phyloP scores from a whole-genome alignment of 2,797 vertebrate species.

The Cossypha polioptera region DNA sequence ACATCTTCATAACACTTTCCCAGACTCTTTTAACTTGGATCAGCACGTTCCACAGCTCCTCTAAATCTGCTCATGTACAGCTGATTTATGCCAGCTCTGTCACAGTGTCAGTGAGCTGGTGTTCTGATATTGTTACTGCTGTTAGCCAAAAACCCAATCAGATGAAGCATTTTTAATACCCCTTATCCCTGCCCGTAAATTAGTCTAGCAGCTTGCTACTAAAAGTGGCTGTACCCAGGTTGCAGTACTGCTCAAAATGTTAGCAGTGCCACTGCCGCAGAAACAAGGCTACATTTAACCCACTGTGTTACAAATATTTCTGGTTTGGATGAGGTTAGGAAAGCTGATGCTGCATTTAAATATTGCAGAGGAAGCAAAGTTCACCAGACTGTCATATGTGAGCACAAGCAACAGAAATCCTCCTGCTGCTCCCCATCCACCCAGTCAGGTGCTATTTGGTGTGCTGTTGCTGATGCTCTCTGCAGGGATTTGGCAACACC shows the following conservation, averaged over 20 bases:
- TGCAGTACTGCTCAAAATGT: not conserved
- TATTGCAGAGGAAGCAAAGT: not conserved
- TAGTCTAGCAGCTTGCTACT: not conserved
- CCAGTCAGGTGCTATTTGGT: not conserved
- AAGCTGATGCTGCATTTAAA: not conserved
- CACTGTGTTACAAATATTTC: not conserved
- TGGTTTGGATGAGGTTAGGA: not conserved
- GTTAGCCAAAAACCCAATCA: not conserved
- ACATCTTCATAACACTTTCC: slow-evolving; percentile 13
- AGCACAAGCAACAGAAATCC: not conserved
- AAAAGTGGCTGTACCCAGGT: not conserved
- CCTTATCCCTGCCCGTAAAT: not conserved
- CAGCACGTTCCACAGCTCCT: not conserved
- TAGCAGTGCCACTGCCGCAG: not conserved
- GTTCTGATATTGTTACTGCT: not conserved
- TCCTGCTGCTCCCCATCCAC: not conserved
- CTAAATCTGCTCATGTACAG: not conserved
- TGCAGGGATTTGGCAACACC: accelerated
- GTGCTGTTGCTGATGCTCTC: not conserved
- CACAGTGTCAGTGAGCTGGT: not conserved
- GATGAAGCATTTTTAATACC: not conserved
- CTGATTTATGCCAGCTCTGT: not conserved
- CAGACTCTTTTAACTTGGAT: not conserved
- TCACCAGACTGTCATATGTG: not conserved
- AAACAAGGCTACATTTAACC: not conserved